Evolutionary conservation across 2,888 invertebrate genomes (phyloP).

Genomic region (Hypena proboscidalis): DNA sequence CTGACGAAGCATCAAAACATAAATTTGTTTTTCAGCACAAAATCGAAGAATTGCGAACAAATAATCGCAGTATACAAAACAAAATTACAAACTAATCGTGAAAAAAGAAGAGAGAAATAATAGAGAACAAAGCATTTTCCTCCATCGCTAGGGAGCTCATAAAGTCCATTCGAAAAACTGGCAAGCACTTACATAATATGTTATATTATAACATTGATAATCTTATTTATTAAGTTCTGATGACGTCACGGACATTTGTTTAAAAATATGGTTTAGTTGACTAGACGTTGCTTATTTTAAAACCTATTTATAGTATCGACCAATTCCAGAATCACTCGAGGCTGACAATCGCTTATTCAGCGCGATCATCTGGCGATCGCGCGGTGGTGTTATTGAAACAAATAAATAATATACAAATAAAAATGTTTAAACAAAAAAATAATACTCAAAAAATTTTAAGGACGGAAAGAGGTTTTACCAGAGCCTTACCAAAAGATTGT

Average conservation of each 20-base stretch:
- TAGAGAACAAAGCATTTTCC: conserved; percentile 44
- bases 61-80: conserved; percentile 55
- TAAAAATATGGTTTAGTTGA: conserved; percentile 66
- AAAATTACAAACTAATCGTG: conserved; percentile 64
- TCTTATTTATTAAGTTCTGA: conserved; percentile 80
- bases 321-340: conserved; percentile 33
- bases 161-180: conserved; percentile 72
- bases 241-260: conserved; percentile 81
- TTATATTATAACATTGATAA: too few species aligned
- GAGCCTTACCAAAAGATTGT: conserved; percentile 32
- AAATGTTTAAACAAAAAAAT: conserved; percentile 57
- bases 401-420: conserved; percentile 61
- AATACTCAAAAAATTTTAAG: conserved; percentile 57
- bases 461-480: conserved; percentile 40
- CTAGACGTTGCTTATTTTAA: conserved; percentile 66
- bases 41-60: conserved; percentile 58
- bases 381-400: conserved; percentile 44
- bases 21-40: conserved; percentile 72
- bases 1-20: conserved; percentile 63
- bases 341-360: conserved; percentile 35
- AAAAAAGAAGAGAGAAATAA: conserved; percentile 56
- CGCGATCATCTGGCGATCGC: conserved; percentile 19
- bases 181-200: conserved; percentile 80
- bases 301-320: conserved; percentile 46
- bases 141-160: conserved; percentile 51